Evolutionary conservation across 2,888 invertebrate species (phyloP).

Genomic region (Boloria selene): DNA sequence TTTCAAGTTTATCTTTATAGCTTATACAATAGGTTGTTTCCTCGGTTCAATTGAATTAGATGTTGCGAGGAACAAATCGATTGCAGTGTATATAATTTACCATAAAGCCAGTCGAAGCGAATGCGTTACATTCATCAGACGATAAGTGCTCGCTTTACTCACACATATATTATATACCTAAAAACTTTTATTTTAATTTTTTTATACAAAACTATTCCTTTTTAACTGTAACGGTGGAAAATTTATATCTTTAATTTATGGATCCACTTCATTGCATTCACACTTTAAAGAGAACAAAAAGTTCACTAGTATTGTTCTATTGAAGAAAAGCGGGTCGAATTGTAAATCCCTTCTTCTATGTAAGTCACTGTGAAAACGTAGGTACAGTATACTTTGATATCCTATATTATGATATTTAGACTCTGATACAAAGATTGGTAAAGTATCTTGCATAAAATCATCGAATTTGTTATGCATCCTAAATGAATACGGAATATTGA

Average conservation of each 20-base stretch:
- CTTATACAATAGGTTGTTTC: slow-evolving; percentile 58
- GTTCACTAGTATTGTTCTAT: too few relatives aligned
- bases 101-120: slow-evolving; percentile 41
- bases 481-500: slow-evolving; percentile 30
- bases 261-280: too few relatives aligned
- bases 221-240: too few relatives aligned
- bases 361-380: too few relatives aligned
- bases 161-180: neutral
- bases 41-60: slow-evolving; percentile 65
- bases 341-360: too few relatives aligned
- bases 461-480: slow-evolving; percentile 4
- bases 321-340: too few relatives aligned
- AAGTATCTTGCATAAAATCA: neutral
- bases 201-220: neutral
- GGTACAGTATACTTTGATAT: too few relatives aligned
- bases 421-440: too few relatives aligned
- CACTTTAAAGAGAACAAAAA: too few relatives aligned
- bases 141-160: slow-evolving; percentile 23
- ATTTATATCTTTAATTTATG: too few relatives aligned
- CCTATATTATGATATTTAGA: too few relatives aligned
- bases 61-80: slow-evolving; percentile 69
- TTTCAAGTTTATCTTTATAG: slow-evolving; percentile 47
- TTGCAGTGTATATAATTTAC: slow-evolving; percentile 47
- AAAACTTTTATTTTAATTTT: neutral
- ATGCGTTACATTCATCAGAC: slow-evolving; percentile 29